These are phyloP conservation scores for Aquatica leii DNA, from an alignment of 2,888 invertebrate species.

Conservation along the genomic window DNA sequence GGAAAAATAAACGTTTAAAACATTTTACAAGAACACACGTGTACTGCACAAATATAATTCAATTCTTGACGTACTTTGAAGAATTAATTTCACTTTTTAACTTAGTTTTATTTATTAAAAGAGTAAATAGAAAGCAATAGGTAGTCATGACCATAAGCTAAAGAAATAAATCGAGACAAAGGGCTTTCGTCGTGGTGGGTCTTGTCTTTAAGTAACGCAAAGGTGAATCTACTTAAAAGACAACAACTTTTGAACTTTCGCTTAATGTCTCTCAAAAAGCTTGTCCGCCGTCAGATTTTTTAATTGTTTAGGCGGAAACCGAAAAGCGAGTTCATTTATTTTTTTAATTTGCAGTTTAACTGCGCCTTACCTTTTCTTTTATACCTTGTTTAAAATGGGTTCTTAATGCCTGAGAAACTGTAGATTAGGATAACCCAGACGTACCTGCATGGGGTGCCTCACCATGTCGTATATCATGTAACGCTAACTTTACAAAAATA, in stretches of 20 bases:
- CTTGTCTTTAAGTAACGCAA: slow-evolving; percentile 41
- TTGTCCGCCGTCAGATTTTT: no score
- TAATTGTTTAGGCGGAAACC: no score
- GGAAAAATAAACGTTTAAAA: neutral
- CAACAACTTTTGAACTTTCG: no score
- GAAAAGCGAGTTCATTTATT: no score
- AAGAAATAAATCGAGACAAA: slow-evolving; percentile 49
- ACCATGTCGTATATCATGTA: slow-evolving; percentile 20
- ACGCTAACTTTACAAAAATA: slow-evolving; percentile 18
- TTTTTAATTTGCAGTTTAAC: no score
- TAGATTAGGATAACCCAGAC: slow-evolving; percentile 24
- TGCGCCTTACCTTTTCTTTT: slow-evolving; percentile 1
- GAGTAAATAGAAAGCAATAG: slow-evolving; percentile 24
- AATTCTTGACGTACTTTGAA: neutral
- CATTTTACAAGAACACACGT: neutral
- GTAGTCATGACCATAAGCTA: slow-evolving; percentile 53
- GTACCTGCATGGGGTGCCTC: slow-evolving; percentile 26
- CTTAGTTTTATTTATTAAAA: slow-evolving; percentile 12
- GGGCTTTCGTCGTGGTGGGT: slow-evolving; percentile 51
- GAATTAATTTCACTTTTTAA: slow-evolving; percentile 17
- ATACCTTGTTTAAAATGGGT: slow-evolving; percentile 6
- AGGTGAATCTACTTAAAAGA: slow-evolving; percentile 37
- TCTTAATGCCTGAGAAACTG: slow-evolving; percentile 14
- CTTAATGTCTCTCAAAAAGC: no score
- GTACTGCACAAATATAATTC: neutral